These are phyloP conservation scores for Geopemphigus sp. DNA, from an alignment of 1,140 invertebrate genomes.

Conservation along the genomic window DNA sequence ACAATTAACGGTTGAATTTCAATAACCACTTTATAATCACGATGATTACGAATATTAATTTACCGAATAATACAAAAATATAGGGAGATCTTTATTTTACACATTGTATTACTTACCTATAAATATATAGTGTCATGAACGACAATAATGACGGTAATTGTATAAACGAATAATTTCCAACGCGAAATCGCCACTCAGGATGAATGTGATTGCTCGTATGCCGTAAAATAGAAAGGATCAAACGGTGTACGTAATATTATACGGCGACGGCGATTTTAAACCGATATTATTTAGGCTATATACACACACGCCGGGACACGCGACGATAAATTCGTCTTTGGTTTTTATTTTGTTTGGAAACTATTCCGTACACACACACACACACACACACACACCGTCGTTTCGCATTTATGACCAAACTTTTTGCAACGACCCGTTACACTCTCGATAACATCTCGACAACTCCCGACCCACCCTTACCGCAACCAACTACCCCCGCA, in stretches of 20 bases:
- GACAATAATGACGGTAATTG: too few species aligned
- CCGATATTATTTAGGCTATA: neutral
- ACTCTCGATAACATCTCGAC: slow-evolving; percentile 5
- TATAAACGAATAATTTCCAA: neutral
- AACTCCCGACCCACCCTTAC: too few species aligned
- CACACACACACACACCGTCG: neutral
- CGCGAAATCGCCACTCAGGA: neutral
- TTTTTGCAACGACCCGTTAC: slow-evolving; percentile 3
- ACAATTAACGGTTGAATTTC: too few species aligned
- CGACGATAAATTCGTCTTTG: slow-evolving; percentile 5
- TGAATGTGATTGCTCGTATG: neutral
- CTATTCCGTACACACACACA: neutral
- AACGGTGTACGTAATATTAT: neutral
- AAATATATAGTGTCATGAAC: too few species aligned
- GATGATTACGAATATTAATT: too few species aligned
- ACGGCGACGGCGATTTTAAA: too few species aligned
- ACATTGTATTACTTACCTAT: too few species aligned
- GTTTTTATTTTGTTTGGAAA: slow-evolving; percentile 17
- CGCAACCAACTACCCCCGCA: too few species aligned
- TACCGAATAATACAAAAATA: too few species aligned
- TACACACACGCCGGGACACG: neutral
- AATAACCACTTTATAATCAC: too few species aligned
- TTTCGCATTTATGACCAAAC: slow-evolving; percentile 38
- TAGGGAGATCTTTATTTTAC: too few species aligned
- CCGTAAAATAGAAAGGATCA: too few species aligned